A percentile compares a stretch with the other conserved stretches of the same genome.
phyloP scores from a whole-genome alignment of 2,797 vertebrate genomes.

The Amniataba percoides region DNA sequence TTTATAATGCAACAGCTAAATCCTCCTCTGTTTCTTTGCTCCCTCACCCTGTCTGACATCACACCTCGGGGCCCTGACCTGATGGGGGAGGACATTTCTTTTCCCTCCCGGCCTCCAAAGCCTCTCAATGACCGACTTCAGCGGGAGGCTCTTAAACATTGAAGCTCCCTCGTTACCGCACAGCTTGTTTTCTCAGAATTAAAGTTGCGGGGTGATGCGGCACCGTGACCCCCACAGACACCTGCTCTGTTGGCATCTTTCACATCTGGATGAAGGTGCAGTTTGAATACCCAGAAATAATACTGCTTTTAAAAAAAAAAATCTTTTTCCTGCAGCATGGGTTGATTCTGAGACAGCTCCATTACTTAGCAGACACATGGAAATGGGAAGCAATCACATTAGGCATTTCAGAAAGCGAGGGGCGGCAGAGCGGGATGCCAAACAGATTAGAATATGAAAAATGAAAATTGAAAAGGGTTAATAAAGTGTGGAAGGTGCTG shows the following conservation, averaged over 20 bases:
- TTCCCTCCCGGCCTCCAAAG: conserved; percentile 20
- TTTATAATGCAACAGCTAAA: conserved; percentile 11
- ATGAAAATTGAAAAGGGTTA: conserved; percentile 64
- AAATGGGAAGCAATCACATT: conserved; percentile 47
- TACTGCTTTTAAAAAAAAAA: conserved; percentile 15
- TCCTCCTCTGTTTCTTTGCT: neutral
- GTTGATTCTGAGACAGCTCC: conserved; percentile 39
- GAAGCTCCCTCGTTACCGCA: neutral
- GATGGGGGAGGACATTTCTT: neutral
- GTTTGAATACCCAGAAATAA: conserved; percentile 34
- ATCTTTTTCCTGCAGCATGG: conserved; percentile 18
- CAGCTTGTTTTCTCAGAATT: conserved; percentile 8
- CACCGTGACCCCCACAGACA: neutral
- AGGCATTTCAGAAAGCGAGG: conserved; percentile 40
- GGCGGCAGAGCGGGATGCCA: conserved; percentile 43
- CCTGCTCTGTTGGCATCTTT: neutral
- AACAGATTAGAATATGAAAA: conserved; percentile 56
- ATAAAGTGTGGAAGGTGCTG: conserved; percentile 47
- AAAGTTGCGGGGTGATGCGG: neutral
- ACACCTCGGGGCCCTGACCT: conserved; percentile 6
- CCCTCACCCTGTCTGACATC: neutral
- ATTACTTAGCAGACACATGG: conserved; percentile 38
- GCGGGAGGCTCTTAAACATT: neutral
- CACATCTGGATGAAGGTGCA: conserved; percentile 6
- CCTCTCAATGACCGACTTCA: conserved; percentile 12